phyloP scores from a whole-genome alignment of 2,888 invertebrate species.

The Eupelmus urozonus region DNA sequence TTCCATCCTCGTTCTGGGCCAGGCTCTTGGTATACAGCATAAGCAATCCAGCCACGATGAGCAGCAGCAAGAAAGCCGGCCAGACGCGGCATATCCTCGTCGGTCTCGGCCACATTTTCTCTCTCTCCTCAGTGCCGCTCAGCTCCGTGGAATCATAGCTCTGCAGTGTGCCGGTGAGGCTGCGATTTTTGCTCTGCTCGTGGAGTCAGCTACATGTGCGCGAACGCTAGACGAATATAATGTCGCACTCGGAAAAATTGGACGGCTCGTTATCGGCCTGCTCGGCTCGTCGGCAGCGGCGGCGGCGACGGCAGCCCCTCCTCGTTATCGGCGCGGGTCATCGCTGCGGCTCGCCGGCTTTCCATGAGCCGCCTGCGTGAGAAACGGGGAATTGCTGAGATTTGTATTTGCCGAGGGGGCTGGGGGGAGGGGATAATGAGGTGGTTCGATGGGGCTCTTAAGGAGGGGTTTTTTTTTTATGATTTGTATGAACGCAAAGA shows the following conservation, averaged over 20 bases:
- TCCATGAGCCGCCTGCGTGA: neutral
- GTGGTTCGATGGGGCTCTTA: too few relatives aligned
- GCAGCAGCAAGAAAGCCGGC: slow-evolving; percentile 64
- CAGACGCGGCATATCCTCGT: slow-evolving; percentile 69
- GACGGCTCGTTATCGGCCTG: too few relatives aligned
- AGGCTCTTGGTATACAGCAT: slow-evolving; percentile 68
- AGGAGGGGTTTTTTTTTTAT: too few relatives aligned
- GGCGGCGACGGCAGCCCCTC: neutral
- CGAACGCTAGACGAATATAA: too few relatives aligned
- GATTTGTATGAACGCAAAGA: too few relatives aligned
- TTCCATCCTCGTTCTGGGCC: slow-evolving; percentile 60
- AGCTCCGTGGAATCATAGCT: neutral
- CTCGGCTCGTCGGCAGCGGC: neutral
- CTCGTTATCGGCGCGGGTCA: slow-evolving; percentile 32
- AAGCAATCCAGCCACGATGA: slow-evolving; percentile 65
- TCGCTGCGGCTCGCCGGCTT: neutral
- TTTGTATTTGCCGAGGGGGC: too few relatives aligned
- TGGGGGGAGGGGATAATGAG: too few relatives aligned
- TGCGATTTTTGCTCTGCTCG: too few relatives aligned
- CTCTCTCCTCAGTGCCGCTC: neutral
- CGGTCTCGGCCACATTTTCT: slow-evolving; percentile 71
- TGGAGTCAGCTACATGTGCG: too few relatives aligned
- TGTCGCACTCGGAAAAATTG: too few relatives aligned
- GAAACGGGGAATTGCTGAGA: too few relatives aligned
- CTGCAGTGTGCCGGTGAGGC: too few relatives aligned